Base-by-base conservation (phyloP, 2,113 vertebrate genomes). In the Helogale parvula region DNA sequence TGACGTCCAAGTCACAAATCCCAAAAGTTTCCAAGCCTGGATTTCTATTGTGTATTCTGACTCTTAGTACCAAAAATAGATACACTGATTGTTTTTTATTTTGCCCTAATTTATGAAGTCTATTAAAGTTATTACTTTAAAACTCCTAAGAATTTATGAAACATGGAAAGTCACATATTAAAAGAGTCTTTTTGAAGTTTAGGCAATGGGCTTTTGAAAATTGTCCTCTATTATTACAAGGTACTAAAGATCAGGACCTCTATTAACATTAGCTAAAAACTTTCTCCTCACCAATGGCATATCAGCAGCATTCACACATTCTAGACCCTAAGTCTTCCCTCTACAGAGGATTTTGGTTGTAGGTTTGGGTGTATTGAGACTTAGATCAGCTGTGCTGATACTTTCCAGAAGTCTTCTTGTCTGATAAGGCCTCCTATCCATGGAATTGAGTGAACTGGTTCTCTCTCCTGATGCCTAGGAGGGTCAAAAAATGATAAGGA, bases 221-320 rank as follows among this genome's bases (percentile, higher is more conserved):
- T 95, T 97, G 66, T 88, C 82, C 71, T 98, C 23, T 95, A 93
- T 97, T 98, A 87, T 96, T 83, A 96, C 93, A 71, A 96, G 84
- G 31, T 86, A 92, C 97, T 93, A 85, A 94, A 97, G 85, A 97
- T 63, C 85, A 98, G 91, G 96, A 83, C 76, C 50, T 66, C 15
- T 79, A 94, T 98, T 93, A 17, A 66, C 45, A 54, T 54, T 52
- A 66, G 4, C 10, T 50, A 21, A 60, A 74, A 93, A 88, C 45
- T 17, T 71, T 79, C 21, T 94, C 60, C 45, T 77, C 35, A 47
- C 15, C 35, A 60, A 66, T 31, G 19, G n/a, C 31, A 38, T 50
- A 47, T 68, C 10, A 84, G 16, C 52, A 52, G 60, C 41, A 81
- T 21, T 35, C 25, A 52, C 5, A 66, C 35, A 15, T 31, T 27